These are phyloP conservation scores for Agonopterix alstromeriana DNA, from an alignment of 2,888 invertebrate genomes.

Conservation along the genomic window DNA sequence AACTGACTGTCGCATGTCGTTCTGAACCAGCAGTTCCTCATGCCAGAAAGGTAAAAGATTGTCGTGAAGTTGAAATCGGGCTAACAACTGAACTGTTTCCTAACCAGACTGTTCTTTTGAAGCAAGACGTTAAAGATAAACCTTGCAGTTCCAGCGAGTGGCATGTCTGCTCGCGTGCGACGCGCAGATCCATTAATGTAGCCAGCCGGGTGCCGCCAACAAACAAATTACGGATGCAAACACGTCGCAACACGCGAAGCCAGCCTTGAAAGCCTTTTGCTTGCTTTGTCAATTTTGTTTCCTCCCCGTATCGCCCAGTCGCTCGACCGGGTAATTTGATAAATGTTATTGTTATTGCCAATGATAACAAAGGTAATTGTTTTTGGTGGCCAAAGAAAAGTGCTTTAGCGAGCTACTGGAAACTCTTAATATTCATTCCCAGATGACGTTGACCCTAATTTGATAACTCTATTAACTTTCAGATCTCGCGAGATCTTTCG, in stretches of 20 bases:
- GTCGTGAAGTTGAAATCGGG: not conserved
- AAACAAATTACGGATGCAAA: slow-evolving; percentile 76
- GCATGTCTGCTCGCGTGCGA: slow-evolving; percentile 57
- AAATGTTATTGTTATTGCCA: slow-evolving; percentile 67
- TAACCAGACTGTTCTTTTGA: slow-evolving; percentile 21
- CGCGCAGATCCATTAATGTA: slow-evolving; percentile 68
- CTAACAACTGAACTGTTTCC: not conserved
- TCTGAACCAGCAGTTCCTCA: too few relatives aligned
- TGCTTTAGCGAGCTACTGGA: not conserved
- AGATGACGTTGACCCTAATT: too few relatives aligned
- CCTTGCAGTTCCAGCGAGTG: slow-evolving; percentile 25
- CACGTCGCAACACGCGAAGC: slow-evolving; percentile 69
- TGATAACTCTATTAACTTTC: too few relatives aligned
- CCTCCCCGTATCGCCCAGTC: slow-evolving; percentile 33
- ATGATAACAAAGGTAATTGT: slow-evolving; percentile 58
- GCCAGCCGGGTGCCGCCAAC: slow-evolving; percentile 66
- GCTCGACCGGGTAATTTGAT: slow-evolving; percentile 44
- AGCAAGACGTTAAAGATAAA: slow-evolving; percentile 32
- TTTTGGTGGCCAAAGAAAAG: slow-evolving; percentile 17
- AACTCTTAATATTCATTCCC: too few relatives aligned
- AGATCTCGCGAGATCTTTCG: too few relatives aligned
- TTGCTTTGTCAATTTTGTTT: slow-evolving; percentile 64
- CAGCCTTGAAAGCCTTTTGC: slow-evolving; percentile 67
- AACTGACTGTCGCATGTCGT: too few relatives aligned
- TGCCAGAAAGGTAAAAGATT: too few relatives aligned